Conservation (phyloP, 2,888 invertebrate species). For the Melitaea athalia region DNA sequence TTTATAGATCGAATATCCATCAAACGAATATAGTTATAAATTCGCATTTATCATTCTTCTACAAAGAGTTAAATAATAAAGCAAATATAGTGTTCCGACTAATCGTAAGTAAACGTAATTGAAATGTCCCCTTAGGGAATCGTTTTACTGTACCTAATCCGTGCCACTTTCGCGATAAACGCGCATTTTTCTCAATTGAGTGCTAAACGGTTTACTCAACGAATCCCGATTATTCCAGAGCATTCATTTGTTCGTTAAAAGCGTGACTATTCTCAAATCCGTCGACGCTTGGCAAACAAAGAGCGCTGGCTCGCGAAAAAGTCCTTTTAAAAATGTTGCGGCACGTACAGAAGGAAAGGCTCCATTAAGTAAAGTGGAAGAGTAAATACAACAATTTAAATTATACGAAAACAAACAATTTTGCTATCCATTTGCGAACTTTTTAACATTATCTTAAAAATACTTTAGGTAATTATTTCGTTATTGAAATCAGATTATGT, state of each 20-base stretch:
- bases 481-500: slow-evolving; percentile 15
- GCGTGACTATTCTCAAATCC: slow-evolving; percentile 70
- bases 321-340: slow-evolving; percentile 82
- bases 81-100: too few relatives aligned
- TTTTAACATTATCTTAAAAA: neutral
- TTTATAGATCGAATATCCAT: too few relatives aligned
- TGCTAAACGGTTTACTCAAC: slow-evolving; percentile 67
- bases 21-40: too few relatives aligned
- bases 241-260: slow-evolving; percentile 76
- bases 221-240: slow-evolving; percentile 69
- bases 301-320: slow-evolving; percentile 75
- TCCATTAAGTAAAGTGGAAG: slow-evolving; percentile 78
- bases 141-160: slow-evolving; percentile 34
- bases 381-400: slow-evolving; percentile 80
- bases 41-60: too few relatives aligned
- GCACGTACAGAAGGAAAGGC: slow-evolving; percentile 77
- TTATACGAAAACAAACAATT: slow-evolving; percentile 54
- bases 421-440: slow-evolving; percentile 11
- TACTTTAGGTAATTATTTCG: neutral
- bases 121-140: neutral
- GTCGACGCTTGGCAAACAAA: slow-evolving; percentile 66
- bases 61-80: too few relatives aligned
- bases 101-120: neutral
- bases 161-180: slow-evolving; percentile 32
- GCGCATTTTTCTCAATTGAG: slow-evolving; percentile 52